Conservation (phyloP, 2,888 invertebrate genomes). For the Drosophila fulvimacula region DNA sequence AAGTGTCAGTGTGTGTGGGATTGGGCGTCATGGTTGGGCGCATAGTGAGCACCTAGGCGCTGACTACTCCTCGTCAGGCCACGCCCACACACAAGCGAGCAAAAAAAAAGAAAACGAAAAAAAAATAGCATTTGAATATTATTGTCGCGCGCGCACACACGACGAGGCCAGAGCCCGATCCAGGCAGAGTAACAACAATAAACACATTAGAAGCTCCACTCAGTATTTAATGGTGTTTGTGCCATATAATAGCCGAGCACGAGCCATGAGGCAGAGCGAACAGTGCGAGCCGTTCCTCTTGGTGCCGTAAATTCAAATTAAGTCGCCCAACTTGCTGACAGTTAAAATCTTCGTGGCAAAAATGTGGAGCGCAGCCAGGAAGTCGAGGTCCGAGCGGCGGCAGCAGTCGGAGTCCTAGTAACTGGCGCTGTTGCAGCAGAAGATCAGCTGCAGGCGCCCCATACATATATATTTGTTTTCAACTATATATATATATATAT, state of each 20-base stretch:
- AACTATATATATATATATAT: constrained; percentile 6
- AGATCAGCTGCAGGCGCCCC: constrained; percentile 53
- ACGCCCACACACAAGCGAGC: constrained; percentile 49
- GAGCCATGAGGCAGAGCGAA: constrained; percentile 25
- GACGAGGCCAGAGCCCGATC: constrained; percentile 52
- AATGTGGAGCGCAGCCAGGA: constrained; percentile 69
- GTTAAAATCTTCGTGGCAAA: constrained; percentile 77
- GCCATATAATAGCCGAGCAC: constrained; percentile 68
- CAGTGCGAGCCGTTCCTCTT: constrained; percentile 56
- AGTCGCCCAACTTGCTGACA: constrained; percentile 80
- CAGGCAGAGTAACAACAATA: constrained; percentile 51
- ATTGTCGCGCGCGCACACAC: constrained; percentile 68
- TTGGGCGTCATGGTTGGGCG: constrained; percentile 18
- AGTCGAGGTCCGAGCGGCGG: constrained; percentile 37
- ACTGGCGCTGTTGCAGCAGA: constrained; percentile 20
- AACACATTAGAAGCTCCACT: constrained; percentile 58
- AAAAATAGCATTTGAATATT: constrained; percentile 71
- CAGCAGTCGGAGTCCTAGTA: constrained; percentile 12
- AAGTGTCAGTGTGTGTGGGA: constrained; percentile 3
- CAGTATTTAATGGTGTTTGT: constrained; percentile 78
- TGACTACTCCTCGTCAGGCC: constrained; percentile 53
- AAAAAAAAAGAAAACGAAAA: constrained; percentile 7
- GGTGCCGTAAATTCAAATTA: constrained; percentile 78
- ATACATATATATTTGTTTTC: constrained; percentile 13
- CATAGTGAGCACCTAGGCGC: constrained; percentile 58